These are phyloP conservation scores for Enteromius radiatus DNA, from an alignment of 2,797 vertebrate genomes.

Conservation along the genomic window DNA sequence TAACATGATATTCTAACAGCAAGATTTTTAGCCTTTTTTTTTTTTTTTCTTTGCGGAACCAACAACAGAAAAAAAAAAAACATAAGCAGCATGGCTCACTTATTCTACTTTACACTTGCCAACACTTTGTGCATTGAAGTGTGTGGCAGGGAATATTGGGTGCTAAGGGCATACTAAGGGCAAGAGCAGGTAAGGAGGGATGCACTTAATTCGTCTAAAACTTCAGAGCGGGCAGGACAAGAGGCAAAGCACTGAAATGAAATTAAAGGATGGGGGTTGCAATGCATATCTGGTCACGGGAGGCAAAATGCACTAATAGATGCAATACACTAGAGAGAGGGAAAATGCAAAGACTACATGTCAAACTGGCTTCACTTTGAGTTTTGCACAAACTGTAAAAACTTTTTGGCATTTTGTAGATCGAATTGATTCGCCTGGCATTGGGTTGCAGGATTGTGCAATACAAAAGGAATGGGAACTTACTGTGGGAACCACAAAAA, in stretches of 20 bases:
- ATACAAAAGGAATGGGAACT: conserved; percentile 52
- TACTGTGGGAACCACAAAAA: conserved; percentile 35
- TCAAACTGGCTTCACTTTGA: conserved; percentile 79
- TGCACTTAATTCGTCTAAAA: conserved; percentile 74
- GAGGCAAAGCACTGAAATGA: conserved; percentile 77
- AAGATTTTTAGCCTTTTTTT: conserved; percentile 75
- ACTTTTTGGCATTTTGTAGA: conserved; percentile 24
- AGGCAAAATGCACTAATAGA: conserved; percentile 83
- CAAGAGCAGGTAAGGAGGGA: conserved; percentile 77
- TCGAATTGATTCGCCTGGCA: conserved; percentile 46
- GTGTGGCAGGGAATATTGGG: conserved; percentile 73
- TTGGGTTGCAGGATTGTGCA: conserved; percentile 61
- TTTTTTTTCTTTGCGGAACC: conserved; percentile 70
- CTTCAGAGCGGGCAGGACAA: conserved; percentile 77
- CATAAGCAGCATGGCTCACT: conserved; percentile 78
- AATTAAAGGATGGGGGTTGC: conserved; percentile 66
- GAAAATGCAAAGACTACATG: conserved; percentile 83
- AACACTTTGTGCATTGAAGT: conserved; percentile 75
- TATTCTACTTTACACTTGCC: conserved; percentile 75
- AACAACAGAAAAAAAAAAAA: conserved; percentile 75
- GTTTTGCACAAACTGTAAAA: conserved; percentile 54
- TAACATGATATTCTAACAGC: conserved; percentile 82
- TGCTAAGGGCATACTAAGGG: conserved; percentile 76
- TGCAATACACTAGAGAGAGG: conserved; percentile 75
- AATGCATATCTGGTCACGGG: conserved; percentile 78